A percentile compares a stretch with the other conserved stretches of the same genome.
Conservation (phyloP, 2,888 invertebrate genomes). For the Diabrotica balteata region DNA sequence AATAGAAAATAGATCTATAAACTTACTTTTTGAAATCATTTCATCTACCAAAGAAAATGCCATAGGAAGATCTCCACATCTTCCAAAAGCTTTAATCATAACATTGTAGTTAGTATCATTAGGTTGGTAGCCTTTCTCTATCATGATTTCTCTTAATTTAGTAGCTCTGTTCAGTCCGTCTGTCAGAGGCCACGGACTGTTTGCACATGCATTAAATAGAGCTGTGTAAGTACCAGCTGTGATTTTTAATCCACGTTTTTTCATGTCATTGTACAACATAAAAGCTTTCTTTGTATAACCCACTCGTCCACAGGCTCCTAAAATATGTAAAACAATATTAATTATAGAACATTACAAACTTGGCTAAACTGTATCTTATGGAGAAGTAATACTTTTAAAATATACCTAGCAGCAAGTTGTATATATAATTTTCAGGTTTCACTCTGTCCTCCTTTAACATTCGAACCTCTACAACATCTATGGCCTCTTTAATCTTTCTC, state of each 20-base stretch:
- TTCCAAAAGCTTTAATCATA: conserved; percentile 91
- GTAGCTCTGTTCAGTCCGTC: conserved; percentile 75
- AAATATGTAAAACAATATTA: not conserved
- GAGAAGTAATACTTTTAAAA: not conserved
- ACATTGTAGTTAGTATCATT: conserved; percentile 83
- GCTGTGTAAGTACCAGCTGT: conserved; percentile 81
- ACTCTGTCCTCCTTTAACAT: conserved; percentile 81
- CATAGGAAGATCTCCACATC: conserved; percentile 77
- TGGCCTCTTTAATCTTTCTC: conserved; percentile 76
- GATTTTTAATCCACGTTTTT: conserved; percentile 71
- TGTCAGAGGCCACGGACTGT: conserved; percentile 69
- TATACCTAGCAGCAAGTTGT: conserved; percentile 73
- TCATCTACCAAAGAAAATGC: conserved; percentile 87
- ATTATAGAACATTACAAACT: not conserved
- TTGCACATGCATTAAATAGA: conserved; percentile 88
- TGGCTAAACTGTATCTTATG: no score
- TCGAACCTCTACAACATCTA: conserved; percentile 77
- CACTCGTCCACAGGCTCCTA: conserved; percentile 77
- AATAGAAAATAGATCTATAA: no score
- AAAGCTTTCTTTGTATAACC: conserved; percentile 90
- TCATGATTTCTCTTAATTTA: conserved; percentile 71
- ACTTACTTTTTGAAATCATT: conserved; percentile 68
- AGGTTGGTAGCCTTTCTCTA: conserved; percentile 72
- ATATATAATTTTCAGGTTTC: conserved; percentile 81
- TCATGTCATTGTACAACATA: conserved; percentile 83